Evolutionary conservation across 2,888 invertebrate genomes (phyloP), one percentile per base, ranked within the genome.

Genomic region (Sinhomidia bicolor): DNA sequence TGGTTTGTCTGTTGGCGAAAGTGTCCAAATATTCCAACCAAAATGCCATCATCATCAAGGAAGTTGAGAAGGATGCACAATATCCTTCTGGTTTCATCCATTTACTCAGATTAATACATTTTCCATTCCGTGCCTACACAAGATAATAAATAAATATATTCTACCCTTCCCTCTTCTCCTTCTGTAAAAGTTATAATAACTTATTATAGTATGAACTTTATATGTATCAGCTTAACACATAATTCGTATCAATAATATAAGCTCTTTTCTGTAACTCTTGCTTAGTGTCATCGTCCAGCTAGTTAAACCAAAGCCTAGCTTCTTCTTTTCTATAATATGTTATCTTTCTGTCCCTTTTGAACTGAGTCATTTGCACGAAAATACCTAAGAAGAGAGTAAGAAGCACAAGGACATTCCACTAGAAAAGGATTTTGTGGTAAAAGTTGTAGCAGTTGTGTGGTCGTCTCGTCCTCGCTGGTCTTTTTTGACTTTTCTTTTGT

Each of bases 371-470:
- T 57, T 57, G 1, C 57, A 20, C 14, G 17, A 6, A 54, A n/a
- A n/a, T n/a, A n/a, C 47, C 10, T 6, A 26, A 0, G n/a, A 26
- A 29, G 26, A 60, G 41, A 7, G 51, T 41, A 0, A 36, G 36
- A 17, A 26, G 1, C 14, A 0, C 41, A 20, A 10, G 32, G 20
- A 12, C 12, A 41, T 80, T 80, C 57, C 51, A 60, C 60, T 80
- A 80, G 20, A 80, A 60, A 60, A 32, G 79, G 79, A 60, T 80
- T 80, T 80, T 60, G 60, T 80, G 79, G 76, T 51, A 10, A 71
- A 78, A 78, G 76, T 51, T 29, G n/a, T 74, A 26, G 23, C n/a
- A n/a, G 26, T 1, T 20, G 12, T 17, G 14, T 14, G 51, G 26
- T 26, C 14, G 7, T n/a, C 14, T 51, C 29, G 1, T 54, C 17